Conservation (phyloP, 2,797 vertebrate genomes). For the Ceyx erithaca region DNA sequence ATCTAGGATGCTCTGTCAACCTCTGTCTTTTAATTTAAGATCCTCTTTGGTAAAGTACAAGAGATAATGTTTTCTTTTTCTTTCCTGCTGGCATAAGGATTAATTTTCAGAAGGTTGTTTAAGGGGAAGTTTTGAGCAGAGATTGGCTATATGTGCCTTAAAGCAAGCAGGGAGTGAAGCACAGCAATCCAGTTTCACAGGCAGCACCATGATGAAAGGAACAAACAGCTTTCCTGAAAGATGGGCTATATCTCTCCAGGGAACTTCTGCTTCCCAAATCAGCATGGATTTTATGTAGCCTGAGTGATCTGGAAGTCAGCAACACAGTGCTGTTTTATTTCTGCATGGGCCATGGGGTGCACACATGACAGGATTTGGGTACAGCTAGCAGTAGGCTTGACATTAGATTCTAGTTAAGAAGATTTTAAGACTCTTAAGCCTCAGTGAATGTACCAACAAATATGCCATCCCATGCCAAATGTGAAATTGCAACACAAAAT, state of each 20-base stretch:
- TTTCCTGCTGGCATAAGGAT: neutral
- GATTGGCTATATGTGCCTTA: neutral
- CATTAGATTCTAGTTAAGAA: neutral
- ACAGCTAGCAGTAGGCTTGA: neutral
- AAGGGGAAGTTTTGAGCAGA: neutral
- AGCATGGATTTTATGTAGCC: neutral
- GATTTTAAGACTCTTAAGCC: neutral
- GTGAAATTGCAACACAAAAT: neutral
- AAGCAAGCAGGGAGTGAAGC: neutral
- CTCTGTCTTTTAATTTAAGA: slow-evolving; percentile 6
- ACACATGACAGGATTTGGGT: neutral
- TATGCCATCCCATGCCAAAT: neutral
- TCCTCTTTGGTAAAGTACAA: neutral
- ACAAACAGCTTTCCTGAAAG: neutral
- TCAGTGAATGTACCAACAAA: slow-evolving; percentile 26
- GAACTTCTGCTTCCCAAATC: neutral
- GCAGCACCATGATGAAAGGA: neutral
- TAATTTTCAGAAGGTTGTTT: neutral
- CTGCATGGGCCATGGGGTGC: neutral
- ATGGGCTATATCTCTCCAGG: neutral
- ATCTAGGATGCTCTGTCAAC: neutral
- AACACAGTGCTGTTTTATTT: neutral
- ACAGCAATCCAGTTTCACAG: neutral
- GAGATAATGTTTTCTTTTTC: neutral
- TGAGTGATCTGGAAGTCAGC: neutral